Evolutionary conservation across 2,888 invertebrate genomes (phyloP).

Genomic region (Drosophila infuscata): DNA sequence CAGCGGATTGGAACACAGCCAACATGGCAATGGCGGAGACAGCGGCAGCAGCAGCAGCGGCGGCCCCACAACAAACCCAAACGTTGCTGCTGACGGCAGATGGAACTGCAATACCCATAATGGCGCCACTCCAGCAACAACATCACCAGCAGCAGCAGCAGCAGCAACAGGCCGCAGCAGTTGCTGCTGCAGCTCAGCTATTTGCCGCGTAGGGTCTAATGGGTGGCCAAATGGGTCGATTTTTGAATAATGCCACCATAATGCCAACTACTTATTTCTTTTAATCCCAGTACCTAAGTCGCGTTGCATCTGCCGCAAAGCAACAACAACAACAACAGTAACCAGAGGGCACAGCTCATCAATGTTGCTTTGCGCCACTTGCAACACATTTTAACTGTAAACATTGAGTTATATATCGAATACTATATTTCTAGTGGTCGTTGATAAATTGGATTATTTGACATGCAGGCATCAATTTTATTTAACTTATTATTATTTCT

Average conservation of each 20-base stretch:
- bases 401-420: not conserved
- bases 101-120: constrained; percentile 76
- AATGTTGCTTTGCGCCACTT: constrained; percentile 33
- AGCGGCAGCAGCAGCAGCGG: constrained; percentile 38
- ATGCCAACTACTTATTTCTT: constrained; percentile 83
- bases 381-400: constrained; percentile 27
- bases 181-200: constrained; percentile 78
- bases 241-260: constrained; percentile 83
- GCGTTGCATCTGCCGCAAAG: constrained; percentile 58
- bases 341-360: constrained; percentile 21
- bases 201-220: constrained; percentile 83
- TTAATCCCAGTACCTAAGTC: constrained; percentile 43
- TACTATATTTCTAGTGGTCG: not conserved
- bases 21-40: constrained; percentile 43
- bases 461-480: not conserved
- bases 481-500: not conserved
- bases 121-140: constrained; percentile 65
- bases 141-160: constrained; percentile 69
- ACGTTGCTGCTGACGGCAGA: constrained; percentile 76
- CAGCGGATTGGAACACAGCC: constrained; percentile 66
- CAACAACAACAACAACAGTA: constrained; percentile 12
- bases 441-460: not conserved
- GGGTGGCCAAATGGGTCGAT: constrained; percentile 84
- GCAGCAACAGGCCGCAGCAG: constrained; percentile 73
- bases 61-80: constrained; percentile 53